Evolutionary conservation across 2,888 invertebrate genomes (phyloP).

Genomic region (Lasioglossum leucozonium): DNA sequence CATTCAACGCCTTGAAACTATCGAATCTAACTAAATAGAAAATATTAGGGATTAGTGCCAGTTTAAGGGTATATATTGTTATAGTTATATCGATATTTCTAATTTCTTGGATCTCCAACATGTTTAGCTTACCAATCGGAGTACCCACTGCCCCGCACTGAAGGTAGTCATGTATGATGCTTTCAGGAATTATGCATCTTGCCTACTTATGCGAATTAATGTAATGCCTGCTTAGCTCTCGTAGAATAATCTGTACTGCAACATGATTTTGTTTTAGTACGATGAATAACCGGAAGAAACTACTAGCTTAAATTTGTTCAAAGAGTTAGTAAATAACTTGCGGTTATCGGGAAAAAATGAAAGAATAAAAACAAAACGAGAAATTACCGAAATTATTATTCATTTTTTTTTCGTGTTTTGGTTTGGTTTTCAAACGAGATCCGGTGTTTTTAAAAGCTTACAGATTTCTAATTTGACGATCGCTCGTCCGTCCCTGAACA

Average conservation of each 20-base stretch:
- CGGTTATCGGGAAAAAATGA: constrained; percentile 22
- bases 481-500: not conserved
- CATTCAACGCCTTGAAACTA: constrained; percentile 43
- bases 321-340: constrained; percentile 60
- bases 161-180: constrained; percentile 80
- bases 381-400: too few relatives aligned
- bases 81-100: constrained; percentile 73
- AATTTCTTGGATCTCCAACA: constrained; percentile 80
- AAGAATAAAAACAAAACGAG: not conserved
- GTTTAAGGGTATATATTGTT: constrained; percentile 55
- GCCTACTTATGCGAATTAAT: constrained; percentile 77
- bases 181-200: constrained; percentile 77
- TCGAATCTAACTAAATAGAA: constrained; percentile 53
- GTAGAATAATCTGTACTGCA: constrained; percentile 74
- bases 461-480: constrained; percentile 28
- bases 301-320: constrained; percentile 42
- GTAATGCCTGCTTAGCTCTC: constrained; percentile 87
- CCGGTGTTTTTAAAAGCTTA: not conserved
- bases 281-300: constrained; percentile 37
- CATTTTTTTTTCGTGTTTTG: not conserved
- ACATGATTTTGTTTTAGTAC: constrained; percentile 62
- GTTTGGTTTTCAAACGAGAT: constrained; percentile 2
- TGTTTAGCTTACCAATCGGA: constrained; percentile 84
- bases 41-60: constrained; percentile 70
- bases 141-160: constrained; percentile 82